Evolutionary conservation across 2,888 invertebrate genomes (phyloP).

Genomic region (Dysmachus trigonus): DNA sequence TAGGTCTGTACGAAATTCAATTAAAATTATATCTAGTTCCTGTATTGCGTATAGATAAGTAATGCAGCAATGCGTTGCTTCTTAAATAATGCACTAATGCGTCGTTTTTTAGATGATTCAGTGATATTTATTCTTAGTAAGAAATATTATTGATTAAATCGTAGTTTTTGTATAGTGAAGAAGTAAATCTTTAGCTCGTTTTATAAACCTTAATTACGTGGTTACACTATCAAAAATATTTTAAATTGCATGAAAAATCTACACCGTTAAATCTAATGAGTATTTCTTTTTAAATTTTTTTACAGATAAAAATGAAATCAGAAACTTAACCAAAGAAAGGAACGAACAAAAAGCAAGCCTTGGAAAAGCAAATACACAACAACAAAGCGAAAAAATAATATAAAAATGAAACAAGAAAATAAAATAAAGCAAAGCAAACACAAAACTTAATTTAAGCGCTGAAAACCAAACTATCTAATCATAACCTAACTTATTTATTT

Average conservation of each 20-base stretch:
- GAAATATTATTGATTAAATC: too few relatives aligned
- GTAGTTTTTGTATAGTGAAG: neutral
- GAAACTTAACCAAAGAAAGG: slow-evolving; percentile 51
- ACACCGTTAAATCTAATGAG: neutral
- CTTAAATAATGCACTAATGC: too few relatives aligned
- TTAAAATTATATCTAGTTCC: neutral
- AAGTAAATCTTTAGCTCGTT: neutral
- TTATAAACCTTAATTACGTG: neutral
- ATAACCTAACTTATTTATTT: slow-evolving; percentile 55
- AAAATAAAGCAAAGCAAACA: slow-evolving; percentile 15
- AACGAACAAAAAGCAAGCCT: slow-evolving; percentile 46
- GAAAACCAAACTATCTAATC: slow-evolving; percentile 56
- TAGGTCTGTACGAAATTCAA: neutral
- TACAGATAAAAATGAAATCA: slow-evolving; percentile 50
- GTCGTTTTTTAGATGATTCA: neutral
- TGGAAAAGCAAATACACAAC: slow-evolving; percentile 24
- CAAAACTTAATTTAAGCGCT: slow-evolving; percentile 29
- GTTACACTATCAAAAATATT: neutral
- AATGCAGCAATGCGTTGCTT: neutral
- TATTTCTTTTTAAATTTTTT: neutral
- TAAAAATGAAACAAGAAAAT: neutral
- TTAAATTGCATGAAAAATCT: neutral
- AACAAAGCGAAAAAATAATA: slow-evolving; percentile 18
- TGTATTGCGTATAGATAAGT: too few relatives aligned
- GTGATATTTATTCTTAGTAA: too few relatives aligned